Evolutionary conservation across 2,113 vertebrate genomes (phyloP).

Genomic region (Alethe diademata): DNA sequence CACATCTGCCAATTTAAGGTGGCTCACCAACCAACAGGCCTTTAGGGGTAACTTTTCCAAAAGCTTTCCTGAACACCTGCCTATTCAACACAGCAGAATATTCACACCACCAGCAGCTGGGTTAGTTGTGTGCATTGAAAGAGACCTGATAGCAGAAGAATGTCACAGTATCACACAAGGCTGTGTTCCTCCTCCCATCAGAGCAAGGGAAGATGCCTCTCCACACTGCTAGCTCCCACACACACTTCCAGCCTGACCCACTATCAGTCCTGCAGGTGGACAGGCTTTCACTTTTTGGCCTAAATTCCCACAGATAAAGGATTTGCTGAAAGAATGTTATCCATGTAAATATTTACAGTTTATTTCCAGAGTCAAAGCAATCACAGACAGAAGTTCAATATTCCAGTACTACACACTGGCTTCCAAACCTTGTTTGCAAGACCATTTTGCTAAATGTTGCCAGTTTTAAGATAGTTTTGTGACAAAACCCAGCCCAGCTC

Average conservation of each 20-base stretch:
- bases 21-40: background rate
- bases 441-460: background rate
- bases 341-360: background rate
- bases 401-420: rapidly evolving
- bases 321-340: background rate
- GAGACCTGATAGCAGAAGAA: background rate
- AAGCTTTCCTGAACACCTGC: background rate
- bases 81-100: background rate
- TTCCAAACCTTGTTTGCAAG: background rate
- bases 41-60: background rate
- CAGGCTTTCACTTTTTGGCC: background rate
- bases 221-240: background rate
- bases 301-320: background rate
- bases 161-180: rapidly evolving
- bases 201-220: background rate
- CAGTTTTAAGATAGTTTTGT: background rate
- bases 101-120: background rate
- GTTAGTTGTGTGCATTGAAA: rapidly evolving
- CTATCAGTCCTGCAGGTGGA: background rate
- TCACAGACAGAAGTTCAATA: background rate
- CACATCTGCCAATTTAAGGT: background rate
- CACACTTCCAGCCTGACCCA: background rate
- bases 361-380: background rate
- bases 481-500: background rate
- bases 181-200: background rate